These are phyloP conservation scores for Tillus elongatus DNA, from an alignment of 2,888 invertebrate genomes.

Conservation along the genomic window DNA sequence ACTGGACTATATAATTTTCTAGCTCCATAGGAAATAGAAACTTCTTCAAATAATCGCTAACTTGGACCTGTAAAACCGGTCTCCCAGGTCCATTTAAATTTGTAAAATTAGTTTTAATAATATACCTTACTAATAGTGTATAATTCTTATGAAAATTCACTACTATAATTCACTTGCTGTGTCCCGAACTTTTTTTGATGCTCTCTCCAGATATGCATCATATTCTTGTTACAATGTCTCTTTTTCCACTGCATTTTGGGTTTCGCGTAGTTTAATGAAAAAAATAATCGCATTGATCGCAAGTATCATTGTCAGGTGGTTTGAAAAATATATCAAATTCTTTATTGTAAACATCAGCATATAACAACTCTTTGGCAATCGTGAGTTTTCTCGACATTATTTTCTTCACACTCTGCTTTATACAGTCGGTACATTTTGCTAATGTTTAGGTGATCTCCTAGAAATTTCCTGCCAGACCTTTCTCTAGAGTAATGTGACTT, in stretches of 20 bases:
- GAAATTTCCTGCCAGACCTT: slow-evolving; percentile 11
- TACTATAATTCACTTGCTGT: too few relatives aligned
- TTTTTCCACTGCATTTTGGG: neutral
- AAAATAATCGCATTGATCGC: slow-evolving; percentile 1
- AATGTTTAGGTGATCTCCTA: slow-evolving; percentile 15
- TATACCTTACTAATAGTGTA: too few relatives aligned
- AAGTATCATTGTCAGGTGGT: slow-evolving; percentile 3
- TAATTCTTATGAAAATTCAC: too few relatives aligned
- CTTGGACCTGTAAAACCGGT: too few relatives aligned
- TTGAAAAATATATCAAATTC: slow-evolving; percentile 10
- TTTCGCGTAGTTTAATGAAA: slow-evolving; percentile 2
- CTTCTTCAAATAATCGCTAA: too few relatives aligned
- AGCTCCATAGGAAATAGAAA: too few relatives aligned
- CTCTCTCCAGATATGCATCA: slow-evolving; percentile 2
- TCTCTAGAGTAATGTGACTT: slow-evolving; percentile 15
- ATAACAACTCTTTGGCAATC: slow-evolving; percentile 17
- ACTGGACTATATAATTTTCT: too few relatives aligned
- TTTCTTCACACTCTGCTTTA: slow-evolving; percentile 13
- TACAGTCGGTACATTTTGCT: slow-evolving; percentile 14
- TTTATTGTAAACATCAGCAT: slow-evolving; percentile 15
- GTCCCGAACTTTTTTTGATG: too few relatives aligned
- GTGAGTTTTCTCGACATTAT: slow-evolving; percentile 7
- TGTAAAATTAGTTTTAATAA: too few relatives aligned
- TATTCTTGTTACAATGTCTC: neutral
- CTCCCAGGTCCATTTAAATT: too few relatives aligned